A percentile compares a stretch with the other conserved stretches of the same genome.
Evolutionary conservation across 2,888 invertebrate genomes (phyloP).

Genomic region (Xestia ashworthii): DNA sequence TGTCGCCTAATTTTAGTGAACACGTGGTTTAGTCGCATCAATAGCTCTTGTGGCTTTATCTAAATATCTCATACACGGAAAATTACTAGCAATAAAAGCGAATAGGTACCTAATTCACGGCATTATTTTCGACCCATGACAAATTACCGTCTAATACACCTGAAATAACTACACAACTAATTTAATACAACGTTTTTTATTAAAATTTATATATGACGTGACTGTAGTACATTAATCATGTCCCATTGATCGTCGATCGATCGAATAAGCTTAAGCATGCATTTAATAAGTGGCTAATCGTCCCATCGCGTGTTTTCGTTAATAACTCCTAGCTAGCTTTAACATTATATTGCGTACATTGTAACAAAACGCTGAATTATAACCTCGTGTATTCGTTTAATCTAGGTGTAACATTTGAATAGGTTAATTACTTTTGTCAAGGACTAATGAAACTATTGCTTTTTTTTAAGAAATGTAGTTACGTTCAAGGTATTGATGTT

Average conservation of each 20-base stretch:
- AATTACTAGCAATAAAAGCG: not conserved
- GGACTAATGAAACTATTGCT: constrained; percentile 38
- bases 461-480: constrained; percentile 14
- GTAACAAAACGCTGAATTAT: constrained; percentile 61
- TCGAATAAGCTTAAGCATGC: constrained; percentile 83
- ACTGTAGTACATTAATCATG: constrained; percentile 76
- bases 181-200: constrained; percentile 51
- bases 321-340: constrained; percentile 74
- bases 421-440: constrained; percentile 57
- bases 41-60: not conserved
- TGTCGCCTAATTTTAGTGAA: not conserved
- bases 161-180: constrained; percentile 34
- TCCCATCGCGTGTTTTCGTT: constrained; percentile 79
- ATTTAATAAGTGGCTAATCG: constrained; percentile 84
- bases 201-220: constrained; percentile 65
- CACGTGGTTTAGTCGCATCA: not conserved
- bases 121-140: constrained; percentile 15
- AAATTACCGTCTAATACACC: constrained; percentile 30
- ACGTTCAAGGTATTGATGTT: constrained; percentile 13
- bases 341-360: constrained; percentile 69
- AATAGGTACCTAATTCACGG: not conserved
- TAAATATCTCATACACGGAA: not conserved
- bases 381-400: constrained; percentile 56
- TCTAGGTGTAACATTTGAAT: constrained; percentile 52
- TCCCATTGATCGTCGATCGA: constrained; percentile 78